A percentile compares a stretch with the other conserved stretches of the same genome.
Conservation (phyloP, 2,888 invertebrate genomes). For the Heliconius ethilla region DNA sequence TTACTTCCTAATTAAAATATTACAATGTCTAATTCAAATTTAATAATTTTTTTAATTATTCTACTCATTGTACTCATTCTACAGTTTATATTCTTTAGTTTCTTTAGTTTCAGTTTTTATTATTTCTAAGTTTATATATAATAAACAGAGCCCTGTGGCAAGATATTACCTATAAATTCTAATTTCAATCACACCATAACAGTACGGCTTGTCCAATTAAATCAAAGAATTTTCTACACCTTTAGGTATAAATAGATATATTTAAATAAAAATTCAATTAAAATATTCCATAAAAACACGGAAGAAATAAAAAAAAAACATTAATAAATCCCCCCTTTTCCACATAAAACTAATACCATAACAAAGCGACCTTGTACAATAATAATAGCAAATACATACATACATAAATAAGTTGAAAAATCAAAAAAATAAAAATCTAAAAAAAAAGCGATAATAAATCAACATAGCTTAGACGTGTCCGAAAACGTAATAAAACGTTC, state of each 20-base stretch:
- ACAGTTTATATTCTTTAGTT: too few relatives aligned
- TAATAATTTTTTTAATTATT: too few relatives aligned
- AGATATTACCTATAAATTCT: too few relatives aligned
- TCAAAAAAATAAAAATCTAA: constrained; percentile 10
- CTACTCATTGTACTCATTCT: too few relatives aligned
- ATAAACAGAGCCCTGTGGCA: too few relatives aligned
- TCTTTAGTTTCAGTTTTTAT: too few relatives aligned
- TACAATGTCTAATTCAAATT: too few relatives aligned
- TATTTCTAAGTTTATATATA: too few relatives aligned
- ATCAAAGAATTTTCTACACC: neutral
- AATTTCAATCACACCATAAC: too few relatives aligned
- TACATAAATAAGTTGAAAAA: neutral
- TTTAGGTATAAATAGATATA: neutral
- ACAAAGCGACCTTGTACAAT: neutral
- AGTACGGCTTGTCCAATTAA: neutral
- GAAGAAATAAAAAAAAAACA: neutral
- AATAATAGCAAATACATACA: neutral
- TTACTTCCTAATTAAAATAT: neutral
- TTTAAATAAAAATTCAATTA: too few relatives aligned
- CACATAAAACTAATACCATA: neutral
- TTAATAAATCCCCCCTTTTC: neutral
- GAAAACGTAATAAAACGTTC: constrained; percentile 49
- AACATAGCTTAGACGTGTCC: constrained; percentile 38
- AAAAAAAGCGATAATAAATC: constrained; percentile 33
- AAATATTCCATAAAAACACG: neutral